phyloP scores from a whole-genome alignment of 2,113 vertebrate species.

The Corythaeola cristata region DNA sequence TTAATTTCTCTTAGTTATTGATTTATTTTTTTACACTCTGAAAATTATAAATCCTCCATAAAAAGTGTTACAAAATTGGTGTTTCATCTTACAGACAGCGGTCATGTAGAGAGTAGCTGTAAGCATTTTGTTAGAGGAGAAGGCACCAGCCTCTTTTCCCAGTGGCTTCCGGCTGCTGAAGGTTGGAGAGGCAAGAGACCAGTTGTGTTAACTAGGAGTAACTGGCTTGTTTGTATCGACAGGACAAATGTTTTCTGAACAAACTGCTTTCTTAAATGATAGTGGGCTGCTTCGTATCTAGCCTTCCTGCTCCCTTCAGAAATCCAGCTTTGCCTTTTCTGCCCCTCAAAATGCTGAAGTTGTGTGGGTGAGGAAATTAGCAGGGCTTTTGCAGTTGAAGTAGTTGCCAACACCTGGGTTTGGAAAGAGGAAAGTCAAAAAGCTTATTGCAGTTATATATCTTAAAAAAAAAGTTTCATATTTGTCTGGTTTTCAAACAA shows the following conservation, averaged over 20 bases:
- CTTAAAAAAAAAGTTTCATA: background rate
- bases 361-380: background rate
- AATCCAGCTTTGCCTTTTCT: background rate
- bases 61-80: background rate
- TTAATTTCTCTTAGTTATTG: background rate
- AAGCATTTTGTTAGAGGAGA: background rate
- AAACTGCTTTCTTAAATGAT: background rate
- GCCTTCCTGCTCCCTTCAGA: background rate
- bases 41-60: background rate
- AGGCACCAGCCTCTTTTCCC: background rate
- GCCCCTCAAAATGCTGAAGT: background rate
- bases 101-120: background rate
- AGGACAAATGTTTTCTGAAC: background rate
- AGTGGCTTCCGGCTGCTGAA: background rate
- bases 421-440: background rate
- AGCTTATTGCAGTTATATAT: background rate
- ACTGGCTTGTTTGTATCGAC: background rate
- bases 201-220: background rate
- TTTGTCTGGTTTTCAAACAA: background rate
- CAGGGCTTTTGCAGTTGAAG: background rate
- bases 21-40: background rate
- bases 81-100: background rate
- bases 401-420: background rate
- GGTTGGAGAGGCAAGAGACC: background rate
- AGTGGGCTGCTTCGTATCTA: background rate